A percentile compares a stretch with the other conserved stretches of the same genome.
These are phyloP conservation scores for Papilio dardanus DNA, from an alignment of 1,140 invertebrate genomes.

Conservation along the genomic window DNA sequence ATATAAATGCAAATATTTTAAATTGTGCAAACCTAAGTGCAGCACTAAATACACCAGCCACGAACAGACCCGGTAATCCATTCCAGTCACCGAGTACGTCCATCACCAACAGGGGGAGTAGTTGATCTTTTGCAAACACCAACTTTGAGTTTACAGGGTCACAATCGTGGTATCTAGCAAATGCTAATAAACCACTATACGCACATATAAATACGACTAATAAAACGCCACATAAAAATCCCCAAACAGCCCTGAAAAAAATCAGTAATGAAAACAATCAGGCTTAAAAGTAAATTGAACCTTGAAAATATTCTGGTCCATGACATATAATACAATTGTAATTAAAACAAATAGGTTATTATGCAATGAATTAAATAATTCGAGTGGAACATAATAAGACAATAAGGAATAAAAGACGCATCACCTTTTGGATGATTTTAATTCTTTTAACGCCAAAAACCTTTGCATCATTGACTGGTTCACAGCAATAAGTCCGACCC, in stretches of 20 bases:
- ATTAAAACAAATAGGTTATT: no score
- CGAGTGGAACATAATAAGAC: not conserved
- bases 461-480: constrained; percentile 93
- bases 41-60: constrained; percentile 91
- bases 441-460: constrained; percentile 87
- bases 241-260: constrained; percentile 86
- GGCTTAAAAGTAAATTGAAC: not conserved
- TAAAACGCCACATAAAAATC: constrained; percentile 84
- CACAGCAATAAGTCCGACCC: constrained; percentile 90
- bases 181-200: constrained; percentile 90
- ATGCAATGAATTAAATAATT: not conserved
- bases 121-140: constrained; percentile 85
- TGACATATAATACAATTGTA: no score
- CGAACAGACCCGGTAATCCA: constrained; percentile 89
- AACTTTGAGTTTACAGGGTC: constrained; percentile 89
- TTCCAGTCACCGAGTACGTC: constrained; percentile 86
- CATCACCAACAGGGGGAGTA: constrained; percentile 89
- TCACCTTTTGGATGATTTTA: constrained; percentile 87
- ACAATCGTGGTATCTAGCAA: constrained; percentile 91
- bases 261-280: constrained; percentile 38
- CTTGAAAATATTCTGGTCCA: not conserved
- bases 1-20: not conserved
- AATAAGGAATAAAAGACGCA: not conserved
- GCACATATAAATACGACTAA: constrained; percentile 83
- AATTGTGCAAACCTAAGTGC: constrained; percentile 89